Evolutionary conservation across 2,888 invertebrate genomes (phyloP).

Genomic region (Horisme vitalbata): DNA sequence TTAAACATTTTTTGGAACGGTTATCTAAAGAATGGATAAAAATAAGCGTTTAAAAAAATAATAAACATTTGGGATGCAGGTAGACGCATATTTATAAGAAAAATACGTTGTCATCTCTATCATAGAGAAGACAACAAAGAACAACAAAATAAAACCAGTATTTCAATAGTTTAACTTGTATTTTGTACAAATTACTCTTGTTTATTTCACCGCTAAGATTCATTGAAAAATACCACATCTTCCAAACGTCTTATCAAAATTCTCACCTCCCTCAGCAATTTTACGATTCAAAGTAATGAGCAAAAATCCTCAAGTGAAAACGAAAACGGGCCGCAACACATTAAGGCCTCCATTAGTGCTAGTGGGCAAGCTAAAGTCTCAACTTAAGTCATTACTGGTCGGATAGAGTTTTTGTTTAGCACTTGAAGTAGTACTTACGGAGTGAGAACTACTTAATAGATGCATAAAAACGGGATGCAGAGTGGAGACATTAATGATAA

Average conservation of each 20-base stretch:
- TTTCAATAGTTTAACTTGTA: too few species aligned
- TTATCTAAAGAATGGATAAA: too few species aligned
- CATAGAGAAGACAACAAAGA: too few species aligned
- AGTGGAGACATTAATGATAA: conserved; percentile 47
- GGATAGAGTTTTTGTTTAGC: conserved; percentile 25
- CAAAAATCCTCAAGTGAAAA: conserved; percentile 21
- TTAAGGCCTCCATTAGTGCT: conserved; percentile 21
- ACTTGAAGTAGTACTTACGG: neutral
- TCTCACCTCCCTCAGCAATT: conserved; percentile 6
- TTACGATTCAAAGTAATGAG: conserved; percentile 14
- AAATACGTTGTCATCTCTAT: too few species aligned
- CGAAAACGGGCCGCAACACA: conserved; percentile 18
- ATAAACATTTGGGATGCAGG: too few species aligned
- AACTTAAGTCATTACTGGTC: conserved; percentile 26
- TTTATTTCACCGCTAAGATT: too few species aligned
- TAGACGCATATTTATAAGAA: too few species aligned
- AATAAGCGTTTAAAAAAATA: too few species aligned
- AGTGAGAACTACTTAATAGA: conserved; percentile 26
- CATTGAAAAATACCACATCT: neutral
- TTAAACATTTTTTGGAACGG: too few species aligned
- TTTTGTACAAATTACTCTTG: too few species aligned
- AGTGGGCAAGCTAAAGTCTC: conserved; percentile 14
- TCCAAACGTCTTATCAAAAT: conserved; percentile 9
- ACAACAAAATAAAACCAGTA: too few species aligned
- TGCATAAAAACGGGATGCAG: conserved; percentile 35